A percentile compares a stretch with the other conserved stretches of the same genome.
Evolutionary conservation across 1,140 invertebrate genomes (phyloP).

Genomic region (Euschistus heros): DNA sequence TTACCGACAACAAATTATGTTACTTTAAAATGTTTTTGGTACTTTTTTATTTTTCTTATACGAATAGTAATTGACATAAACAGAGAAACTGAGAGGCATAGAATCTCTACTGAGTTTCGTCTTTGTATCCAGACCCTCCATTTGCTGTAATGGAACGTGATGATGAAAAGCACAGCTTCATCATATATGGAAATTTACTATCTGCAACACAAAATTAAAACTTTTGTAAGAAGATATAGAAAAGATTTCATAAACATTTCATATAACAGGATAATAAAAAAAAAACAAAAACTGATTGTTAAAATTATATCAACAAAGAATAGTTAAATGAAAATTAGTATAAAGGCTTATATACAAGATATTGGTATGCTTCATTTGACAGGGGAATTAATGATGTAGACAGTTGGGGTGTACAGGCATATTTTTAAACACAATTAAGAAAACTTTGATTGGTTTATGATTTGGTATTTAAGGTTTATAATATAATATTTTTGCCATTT

Average conservation of each 20-base stretch:
- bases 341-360: too few species aligned
- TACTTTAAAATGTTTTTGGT: constrained; percentile 14
- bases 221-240: not conserved
- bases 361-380: too few species aligned
- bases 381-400: too few species aligned
- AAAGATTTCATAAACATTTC: not conserved
- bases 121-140: not conserved
- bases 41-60: constrained; percentile 23
- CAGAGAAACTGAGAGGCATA: constrained; percentile 22
- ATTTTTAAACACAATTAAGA: too few species aligned
- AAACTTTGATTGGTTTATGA: too few species aligned
- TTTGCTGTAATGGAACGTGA: constrained; percentile 41
- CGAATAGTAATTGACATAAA: constrained; percentile 24
- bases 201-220: constrained; percentile 46
- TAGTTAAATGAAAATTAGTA: too few species aligned
- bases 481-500: too few species aligned
- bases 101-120: constrained; percentile 7
- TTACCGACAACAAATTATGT: not conserved
- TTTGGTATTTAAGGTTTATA: too few species aligned
- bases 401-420: too few species aligned
- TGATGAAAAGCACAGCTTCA: constrained; percentile 91
- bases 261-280: not conserved
- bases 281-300: too few species aligned
- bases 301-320: too few species aligned
- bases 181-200: constrained; percentile 92